Conservation (phyloP, 2,888 invertebrate genomes). For the Marasmarcha lunaedactyla region DNA sequence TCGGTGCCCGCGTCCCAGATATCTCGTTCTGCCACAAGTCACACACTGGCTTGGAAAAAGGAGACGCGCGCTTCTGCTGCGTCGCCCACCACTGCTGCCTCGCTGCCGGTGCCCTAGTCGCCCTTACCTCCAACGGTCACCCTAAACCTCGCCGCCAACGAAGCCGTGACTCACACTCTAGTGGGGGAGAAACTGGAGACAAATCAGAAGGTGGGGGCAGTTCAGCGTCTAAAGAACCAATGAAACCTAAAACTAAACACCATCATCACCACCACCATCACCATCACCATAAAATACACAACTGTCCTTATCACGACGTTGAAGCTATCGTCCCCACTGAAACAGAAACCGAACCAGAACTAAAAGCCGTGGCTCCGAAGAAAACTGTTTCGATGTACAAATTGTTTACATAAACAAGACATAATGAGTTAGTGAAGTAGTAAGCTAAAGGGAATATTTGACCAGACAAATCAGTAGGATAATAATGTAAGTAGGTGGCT, state of each 20-base stretch:
- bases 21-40: conserved; percentile 63
- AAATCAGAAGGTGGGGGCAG: conserved; percentile 41
- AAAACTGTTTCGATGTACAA: conserved; percentile 65
- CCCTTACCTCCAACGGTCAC: conserved; percentile 43
- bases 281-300: conserved; percentile 55
- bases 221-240: conserved; percentile 32
- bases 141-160: conserved; percentile 49
- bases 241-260: conserved; percentile 45
- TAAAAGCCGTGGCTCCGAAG: conserved; percentile 42
- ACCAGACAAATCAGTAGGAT: too few species aligned
- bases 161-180: conserved; percentile 60
- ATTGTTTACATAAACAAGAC: too few species aligned
- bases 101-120: conserved; percentile 48
- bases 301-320: conserved; percentile 55
- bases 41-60: conserved; percentile 49
- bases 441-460: too few species aligned
- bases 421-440: too few species aligned
- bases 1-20: conserved; percentile 60
- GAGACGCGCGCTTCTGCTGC: conserved; percentile 57
- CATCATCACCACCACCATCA: conserved; percentile 51
- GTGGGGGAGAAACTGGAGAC: conserved; percentile 55
- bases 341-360: conserved; percentile 31
- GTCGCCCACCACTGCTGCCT: conserved; percentile 65
- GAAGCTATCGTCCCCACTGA: conserved; percentile 28
- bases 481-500: too few species aligned